Conservation (phyloP, 2,797 vertebrate genomes). For the Discoglossus pictus region DNA sequence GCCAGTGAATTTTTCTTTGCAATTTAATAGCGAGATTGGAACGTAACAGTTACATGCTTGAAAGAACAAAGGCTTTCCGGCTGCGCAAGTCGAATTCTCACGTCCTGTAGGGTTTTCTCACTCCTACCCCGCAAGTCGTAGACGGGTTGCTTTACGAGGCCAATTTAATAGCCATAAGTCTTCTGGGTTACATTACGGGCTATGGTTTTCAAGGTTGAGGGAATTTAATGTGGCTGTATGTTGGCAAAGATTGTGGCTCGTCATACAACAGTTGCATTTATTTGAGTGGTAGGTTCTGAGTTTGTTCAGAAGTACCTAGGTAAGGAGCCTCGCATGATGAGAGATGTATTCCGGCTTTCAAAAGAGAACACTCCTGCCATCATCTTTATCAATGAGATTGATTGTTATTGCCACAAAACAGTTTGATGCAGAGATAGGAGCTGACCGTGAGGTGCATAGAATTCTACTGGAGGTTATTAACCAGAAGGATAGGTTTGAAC, state of each 20-base stretch:
- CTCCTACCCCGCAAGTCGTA: too few relatives aligned
- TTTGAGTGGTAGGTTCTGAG: slow-evolving; percentile 92
- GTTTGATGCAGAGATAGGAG: slow-evolving; percentile 92
- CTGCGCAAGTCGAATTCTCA: too few relatives aligned
- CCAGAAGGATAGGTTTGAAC: slow-evolving; percentile 95
- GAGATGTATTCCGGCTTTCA: slow-evolving; percentile 93
- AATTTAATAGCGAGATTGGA: too few relatives aligned
- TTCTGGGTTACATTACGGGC: too few relatives aligned
- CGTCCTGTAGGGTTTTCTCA: too few relatives aligned
- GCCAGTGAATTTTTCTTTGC: too few relatives aligned
- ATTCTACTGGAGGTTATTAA: slow-evolving; percentile 93
- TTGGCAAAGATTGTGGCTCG: slow-evolving; percentile 93
- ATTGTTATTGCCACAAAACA: slow-evolving; percentile 94
- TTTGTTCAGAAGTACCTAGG: slow-evolving; percentile 97
- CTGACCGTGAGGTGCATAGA: slow-evolving; percentile 90
- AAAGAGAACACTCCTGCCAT: slow-evolving; percentile 95
- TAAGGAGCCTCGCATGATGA: slow-evolving; percentile 92
- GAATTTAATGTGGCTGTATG: too few relatives aligned
- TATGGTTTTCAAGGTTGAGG: too few relatives aligned
- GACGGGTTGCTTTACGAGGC: too few relatives aligned
- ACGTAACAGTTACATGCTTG: too few relatives aligned
- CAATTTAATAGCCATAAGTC: too few relatives aligned
- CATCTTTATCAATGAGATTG: slow-evolving; percentile 96
- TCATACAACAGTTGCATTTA: slow-evolving; percentile 96
- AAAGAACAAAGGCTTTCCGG: too few relatives aligned